A percentile compares a stretch with the other conserved stretches of the same genome.
These are phyloP conservation scores for Etheostoma perlongum DNA, from an alignment of 2,797 vertebrate species.

Conservation along the genomic window DNA sequence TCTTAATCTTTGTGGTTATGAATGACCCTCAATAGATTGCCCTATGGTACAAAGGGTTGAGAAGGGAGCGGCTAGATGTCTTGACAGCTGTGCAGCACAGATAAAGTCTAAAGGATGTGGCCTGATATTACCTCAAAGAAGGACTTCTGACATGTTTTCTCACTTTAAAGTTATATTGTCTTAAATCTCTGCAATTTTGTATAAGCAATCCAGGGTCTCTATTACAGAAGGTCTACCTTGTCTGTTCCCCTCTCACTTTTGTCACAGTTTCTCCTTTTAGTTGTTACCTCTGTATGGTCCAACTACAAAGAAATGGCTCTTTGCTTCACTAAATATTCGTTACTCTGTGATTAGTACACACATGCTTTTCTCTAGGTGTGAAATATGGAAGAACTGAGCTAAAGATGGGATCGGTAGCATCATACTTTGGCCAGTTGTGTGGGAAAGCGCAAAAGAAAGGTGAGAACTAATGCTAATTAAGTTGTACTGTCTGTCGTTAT, in stretches of 20 bases:
- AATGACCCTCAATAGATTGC: conserved; percentile 36
- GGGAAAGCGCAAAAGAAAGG: conserved; percentile 79
- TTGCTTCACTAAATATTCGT: not conserved
- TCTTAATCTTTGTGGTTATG: conserved; percentile 27
- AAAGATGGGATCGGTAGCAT: conserved; percentile 82
- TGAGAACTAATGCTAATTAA: conserved; percentile 57
- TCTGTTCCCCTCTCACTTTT: conserved; percentile 6
- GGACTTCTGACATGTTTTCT: not conserved
- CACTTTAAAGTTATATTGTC: not conserved
- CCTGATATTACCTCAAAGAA: not conserved
- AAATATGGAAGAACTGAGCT: conserved; percentile 76
- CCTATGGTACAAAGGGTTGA: conserved; percentile 57
- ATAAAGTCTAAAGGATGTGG: conserved; percentile 14
- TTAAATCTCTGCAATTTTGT: not conserved
- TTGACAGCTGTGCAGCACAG: conserved; percentile 41
- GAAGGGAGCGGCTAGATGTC: conserved; percentile 56
- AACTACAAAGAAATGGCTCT: not conserved
- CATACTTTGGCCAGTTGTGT: conserved; percentile 73
- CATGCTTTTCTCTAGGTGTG: conserved; percentile 74
- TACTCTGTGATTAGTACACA: not conserved
- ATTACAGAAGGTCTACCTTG: no score
- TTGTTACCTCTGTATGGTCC: not conserved
- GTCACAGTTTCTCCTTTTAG: conserved; percentile 24
- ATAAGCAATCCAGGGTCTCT: not conserved
- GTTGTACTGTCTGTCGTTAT: not conserved